Evolutionary conservation across 1,140 invertebrate species (phyloP), one percentile per base, ranked within the genome.

Genomic region (Aphaenogaster floridana): DNA sequence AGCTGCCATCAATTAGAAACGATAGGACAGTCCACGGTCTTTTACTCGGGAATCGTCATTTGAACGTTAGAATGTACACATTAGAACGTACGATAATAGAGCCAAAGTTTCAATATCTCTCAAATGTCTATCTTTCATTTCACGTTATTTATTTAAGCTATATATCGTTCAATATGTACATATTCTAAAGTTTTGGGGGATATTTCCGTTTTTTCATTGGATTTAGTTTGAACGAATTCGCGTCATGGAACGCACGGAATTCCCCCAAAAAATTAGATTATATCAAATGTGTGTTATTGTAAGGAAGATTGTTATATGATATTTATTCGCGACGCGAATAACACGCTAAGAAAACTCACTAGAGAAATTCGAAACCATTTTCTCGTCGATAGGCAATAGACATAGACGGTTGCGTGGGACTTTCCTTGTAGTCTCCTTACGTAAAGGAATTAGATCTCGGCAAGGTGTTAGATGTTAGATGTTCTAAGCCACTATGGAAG

Each of bases 361-460:
- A 2, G n/a, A 39, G 17, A 50, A 68, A 68, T 68, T 68, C 1
- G 11, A 48, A 15, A 28, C 7, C 1, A 28, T n/a, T 6, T 17
- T 15, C 11, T 45, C 5, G 13, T 28, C n/a, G 21, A 69, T 69
- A 69, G 21, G 34, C 34, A 15, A 54, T 36, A 50, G 34, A 54
- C 50, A 21, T 7, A 39, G 72, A 57, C 52, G 21, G 15, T 17
- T 5, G 15, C 15, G 9, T 21, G 45, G n/a, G 8, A 66, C 72
- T 45, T 48, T 78, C 39, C 2, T 17, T 13, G 45, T 48, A n/a
- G 76, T 66, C 17, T 8, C 42, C 28, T 66, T 48, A 28, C 21
- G 57, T 78, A 50, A 79, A 66, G 17, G 45, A 79, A 42, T 76
- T 76, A 76, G 52, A 36, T 76, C 36, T 48, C 21, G 72, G 36